A percentile compares a stretch with the other conserved stretches of the same genome.
phyloP scores from a whole-genome alignment of 2,797 vertebrate genomes.

The Ptychobarbus kaznakovi region DNA sequence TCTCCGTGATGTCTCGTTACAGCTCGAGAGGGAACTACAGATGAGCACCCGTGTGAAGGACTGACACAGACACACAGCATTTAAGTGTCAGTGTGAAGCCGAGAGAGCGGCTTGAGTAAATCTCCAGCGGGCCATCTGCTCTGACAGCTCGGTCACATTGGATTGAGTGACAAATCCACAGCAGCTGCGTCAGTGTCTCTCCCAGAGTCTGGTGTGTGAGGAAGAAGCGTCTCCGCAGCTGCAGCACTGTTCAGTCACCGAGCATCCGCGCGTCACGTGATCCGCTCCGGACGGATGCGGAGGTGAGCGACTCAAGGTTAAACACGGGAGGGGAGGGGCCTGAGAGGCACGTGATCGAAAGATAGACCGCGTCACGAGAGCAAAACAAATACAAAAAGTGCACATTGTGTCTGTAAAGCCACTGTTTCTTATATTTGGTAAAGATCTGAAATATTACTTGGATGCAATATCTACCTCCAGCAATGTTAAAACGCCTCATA shows the following conservation, averaged over 20 bases:
- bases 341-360: neutral
- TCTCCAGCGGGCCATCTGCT: slow-evolving; percentile 67
- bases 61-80: neutral
- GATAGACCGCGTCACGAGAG: neutral
- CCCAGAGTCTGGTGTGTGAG: no score
- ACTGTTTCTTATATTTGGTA: no score
- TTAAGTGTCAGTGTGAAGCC: neutral
- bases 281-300: neutral
- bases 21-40: no score
- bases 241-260: no score
- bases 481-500: no score
- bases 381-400: no score
- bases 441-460: no score
- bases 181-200: slow-evolving; percentile 12
- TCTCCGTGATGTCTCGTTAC: no score
- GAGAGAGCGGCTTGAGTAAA: slow-evolving; percentile 57
- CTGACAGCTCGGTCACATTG: slow-evolving; percentile 64
- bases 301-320: slow-evolving; percentile 40
- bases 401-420: no score
- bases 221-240: no score
- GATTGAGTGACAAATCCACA: slow-evolving; percentile 65
- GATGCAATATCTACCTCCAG: no score
- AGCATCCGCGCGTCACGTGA: neutral
- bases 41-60: no score
- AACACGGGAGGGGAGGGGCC: slow-evolving; percentile 20